Evolutionary conservation across 2,797 vertebrate genomes (phyloP).

Genomic region (Columba guinea): DNA sequence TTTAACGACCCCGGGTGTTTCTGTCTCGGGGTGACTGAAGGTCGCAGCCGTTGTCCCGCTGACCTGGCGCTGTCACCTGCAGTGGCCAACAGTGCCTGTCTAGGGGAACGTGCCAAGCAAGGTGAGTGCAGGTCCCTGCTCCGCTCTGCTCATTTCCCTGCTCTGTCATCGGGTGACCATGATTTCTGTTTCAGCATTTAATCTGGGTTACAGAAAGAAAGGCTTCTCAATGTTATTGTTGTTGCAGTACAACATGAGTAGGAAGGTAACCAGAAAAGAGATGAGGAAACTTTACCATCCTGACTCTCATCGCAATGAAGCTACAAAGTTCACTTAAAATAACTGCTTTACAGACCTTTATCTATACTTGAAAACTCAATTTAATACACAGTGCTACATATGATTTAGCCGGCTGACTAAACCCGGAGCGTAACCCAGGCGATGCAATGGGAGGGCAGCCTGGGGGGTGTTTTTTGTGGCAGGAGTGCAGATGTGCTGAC

Average conservation of each 20-base stretch:
- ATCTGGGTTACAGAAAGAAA: neutral
- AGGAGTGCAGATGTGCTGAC: accelerated
- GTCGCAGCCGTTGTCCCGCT: neutral
- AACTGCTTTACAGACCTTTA: neutral
- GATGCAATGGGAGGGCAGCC: neutral
- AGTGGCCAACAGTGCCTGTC: neutral
- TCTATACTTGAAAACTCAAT: neutral
- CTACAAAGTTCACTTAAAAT: neutral
- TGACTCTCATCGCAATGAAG: neutral
- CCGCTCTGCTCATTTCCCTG: neutral
- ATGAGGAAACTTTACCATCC: neutral
- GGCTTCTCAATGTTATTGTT: neutral
- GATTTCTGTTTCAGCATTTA: neutral
- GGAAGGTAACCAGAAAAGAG: neutral
- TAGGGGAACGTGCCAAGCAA: neutral
- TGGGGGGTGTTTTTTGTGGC: neutral
- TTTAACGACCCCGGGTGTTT: neutral
- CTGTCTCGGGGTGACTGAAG: neutral
- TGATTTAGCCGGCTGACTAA: neutral
- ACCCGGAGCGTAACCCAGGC: neutral
- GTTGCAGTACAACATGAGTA: neutral
- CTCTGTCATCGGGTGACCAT: accelerated
- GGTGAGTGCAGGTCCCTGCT: neutral
- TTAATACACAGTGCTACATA: neutral
- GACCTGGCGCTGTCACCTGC: neutral